phyloP scores from a whole-genome alignment of 1,140 invertebrate genomes.

The Pachypeltis micranthus region DNA sequence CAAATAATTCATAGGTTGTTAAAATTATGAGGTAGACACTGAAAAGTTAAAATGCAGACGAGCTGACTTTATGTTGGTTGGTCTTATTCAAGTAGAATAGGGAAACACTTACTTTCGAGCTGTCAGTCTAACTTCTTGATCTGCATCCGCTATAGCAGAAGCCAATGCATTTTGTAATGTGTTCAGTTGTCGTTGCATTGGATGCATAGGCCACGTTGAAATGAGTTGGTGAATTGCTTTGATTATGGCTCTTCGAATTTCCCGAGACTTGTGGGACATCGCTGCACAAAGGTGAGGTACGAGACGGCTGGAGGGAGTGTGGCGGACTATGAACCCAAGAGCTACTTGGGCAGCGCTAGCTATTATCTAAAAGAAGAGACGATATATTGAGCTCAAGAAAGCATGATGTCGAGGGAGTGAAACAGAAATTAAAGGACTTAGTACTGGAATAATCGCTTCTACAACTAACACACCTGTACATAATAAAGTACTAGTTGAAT shows the following conservation, averaged over 20 bases:
- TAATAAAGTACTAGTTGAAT: too few species aligned
- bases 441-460: too few species aligned
- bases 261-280: constrained; percentile 77
- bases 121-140: constrained; percentile 67
- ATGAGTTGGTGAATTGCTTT: constrained; percentile 78
- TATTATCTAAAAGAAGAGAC: constrained; percentile 71
- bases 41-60: too few species aligned
- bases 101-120: constrained; percentile 54
- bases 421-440: too few species aligned
- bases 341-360: constrained; percentile 77
- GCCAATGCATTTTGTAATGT: constrained; percentile 74
- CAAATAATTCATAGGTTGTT: too few species aligned
- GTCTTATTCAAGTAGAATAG: too few species aligned
- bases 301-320: constrained; percentile 72
- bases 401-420: too few species aligned
- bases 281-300: constrained; percentile 76
- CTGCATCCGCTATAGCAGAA: constrained; percentile 83
- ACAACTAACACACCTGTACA: too few species aligned
- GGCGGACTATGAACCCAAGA: constrained; percentile 77
- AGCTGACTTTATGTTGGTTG: too few species aligned
- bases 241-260: constrained; percentile 69
- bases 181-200: constrained; percentile 68
- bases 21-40: too few species aligned
- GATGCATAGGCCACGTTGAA: constrained; percentile 68
- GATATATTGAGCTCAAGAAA: too few species aligned